Conservation (phyloP, 2,113 vertebrate genomes). For the Myodes glareolus region DNA sequence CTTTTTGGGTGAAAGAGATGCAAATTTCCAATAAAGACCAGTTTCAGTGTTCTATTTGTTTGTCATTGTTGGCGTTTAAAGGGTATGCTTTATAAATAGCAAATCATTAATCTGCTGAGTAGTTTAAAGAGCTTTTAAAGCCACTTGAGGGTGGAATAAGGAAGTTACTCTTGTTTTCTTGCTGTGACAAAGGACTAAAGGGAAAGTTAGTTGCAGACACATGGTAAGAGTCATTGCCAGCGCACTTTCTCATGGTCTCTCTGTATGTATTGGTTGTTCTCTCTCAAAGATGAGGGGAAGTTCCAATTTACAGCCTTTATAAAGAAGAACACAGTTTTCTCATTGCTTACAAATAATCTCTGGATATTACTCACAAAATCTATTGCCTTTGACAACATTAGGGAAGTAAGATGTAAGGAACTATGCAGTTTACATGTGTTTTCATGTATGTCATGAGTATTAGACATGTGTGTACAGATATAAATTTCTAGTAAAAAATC, state of each 20-base stretch:
- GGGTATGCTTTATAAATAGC: slow-evolving; percentile 80
- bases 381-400: background rate
- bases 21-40: slow-evolving; percentile 62
- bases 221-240: background rate
- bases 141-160: slow-evolving; percentile 64
- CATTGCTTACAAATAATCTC: background rate
- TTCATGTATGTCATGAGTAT: background rate
- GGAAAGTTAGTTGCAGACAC: slow-evolving; percentile 43
- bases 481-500: slow-evolving; percentile 32
- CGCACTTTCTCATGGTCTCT: background rate
- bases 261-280: background rate
- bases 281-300: background rate
- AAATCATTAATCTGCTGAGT: slow-evolving; percentile 82
- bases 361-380: background rate
- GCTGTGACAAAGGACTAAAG: slow-evolving; percentile 63
- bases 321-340: background rate
- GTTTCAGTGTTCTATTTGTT: slow-evolving; percentile 74
- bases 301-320: background rate
- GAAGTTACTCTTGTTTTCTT: slow-evolving; percentile 75
- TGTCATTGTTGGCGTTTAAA: slow-evolving; percentile 69
- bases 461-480: background rate
- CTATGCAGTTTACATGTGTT: background rate
- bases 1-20: slow-evolving; percentile 55
- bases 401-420: background rate
- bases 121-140: slow-evolving; percentile 81